Percentiles rank a stretch among this genome's conserved stretches.
phyloP scores from a whole-genome alignment of 2,113 vertebrate species.

The Pygoscelis adeliae region DNA sequence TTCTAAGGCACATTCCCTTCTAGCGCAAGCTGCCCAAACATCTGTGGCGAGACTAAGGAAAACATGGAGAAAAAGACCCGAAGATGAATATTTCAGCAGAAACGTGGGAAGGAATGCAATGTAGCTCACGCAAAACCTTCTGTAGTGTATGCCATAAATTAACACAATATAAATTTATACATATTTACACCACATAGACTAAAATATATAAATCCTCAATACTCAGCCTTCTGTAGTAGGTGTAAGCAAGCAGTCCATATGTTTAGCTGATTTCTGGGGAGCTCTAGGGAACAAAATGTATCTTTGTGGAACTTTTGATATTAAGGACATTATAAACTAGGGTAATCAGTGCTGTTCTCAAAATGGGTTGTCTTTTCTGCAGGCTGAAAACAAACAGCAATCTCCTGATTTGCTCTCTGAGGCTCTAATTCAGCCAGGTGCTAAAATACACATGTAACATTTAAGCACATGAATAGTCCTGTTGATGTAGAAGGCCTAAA shows the following conservation, averaged over 20 bases:
- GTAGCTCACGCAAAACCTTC: slow-evolving; percentile 79
- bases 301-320: slow-evolving; percentile 57
- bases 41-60: slow-evolving; percentile 76
- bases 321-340: slow-evolving; percentile 54
- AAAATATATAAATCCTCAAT: slow-evolving; percentile 83
- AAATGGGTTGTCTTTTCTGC: slow-evolving; percentile 25
- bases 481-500: slow-evolving; percentile 18
- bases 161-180: slow-evolving; percentile 85
- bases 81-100: slow-evolving; percentile 82
- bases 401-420: slow-evolving; percentile 32
- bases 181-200: slow-evolving; percentile 82
- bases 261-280: slow-evolving; percentile 74
- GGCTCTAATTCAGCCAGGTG: slow-evolving; percentile 21
- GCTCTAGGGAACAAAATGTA: slow-evolving; percentile 74
- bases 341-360: slow-evolving; percentile 32
- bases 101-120: slow-evolving; percentile 78
- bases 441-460: slow-evolving; percentile 10
- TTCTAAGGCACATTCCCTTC: slow-evolving; percentile 46
- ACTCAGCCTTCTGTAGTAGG: slow-evolving; percentile 78
- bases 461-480: neutral
- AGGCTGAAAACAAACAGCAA: slow-evolving; percentile 10
- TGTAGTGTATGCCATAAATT: slow-evolving; percentile 83
- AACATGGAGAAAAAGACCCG: slow-evolving; percentile 70
- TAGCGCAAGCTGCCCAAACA: slow-evolving; percentile 76
- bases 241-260: slow-evolving; percentile 81